Conservation (phyloP, 2,888 invertebrate species). For the Cantharis rufa region DNA sequence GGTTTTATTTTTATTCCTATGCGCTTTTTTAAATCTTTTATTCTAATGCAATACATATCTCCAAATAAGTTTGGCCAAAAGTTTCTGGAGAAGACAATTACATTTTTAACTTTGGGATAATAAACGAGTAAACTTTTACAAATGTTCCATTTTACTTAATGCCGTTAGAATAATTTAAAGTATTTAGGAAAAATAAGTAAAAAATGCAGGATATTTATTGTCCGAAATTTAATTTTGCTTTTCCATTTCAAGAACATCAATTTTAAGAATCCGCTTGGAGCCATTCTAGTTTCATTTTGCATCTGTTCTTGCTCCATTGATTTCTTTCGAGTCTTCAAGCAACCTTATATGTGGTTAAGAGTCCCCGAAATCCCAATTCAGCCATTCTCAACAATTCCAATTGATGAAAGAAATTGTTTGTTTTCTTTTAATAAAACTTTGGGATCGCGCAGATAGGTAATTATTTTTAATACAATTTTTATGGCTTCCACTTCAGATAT, state of each 20-base stretch:
- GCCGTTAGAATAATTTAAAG: neutral
- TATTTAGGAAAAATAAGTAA: neutral
- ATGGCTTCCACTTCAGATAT: neutral
- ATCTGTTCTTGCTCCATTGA: constrained; percentile 24
- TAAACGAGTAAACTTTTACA: neutral
- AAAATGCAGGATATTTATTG: constrained; percentile 7
- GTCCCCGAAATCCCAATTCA: neutral
- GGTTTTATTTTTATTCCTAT: neutral
- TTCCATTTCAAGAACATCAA: constrained; percentile 17
- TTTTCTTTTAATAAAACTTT: neutral
- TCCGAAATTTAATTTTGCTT: constrained; percentile 10
- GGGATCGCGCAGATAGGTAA: neutral
- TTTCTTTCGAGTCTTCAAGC: constrained; percentile 25
- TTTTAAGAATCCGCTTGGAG: constrained; percentile 14
- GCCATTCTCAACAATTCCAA: neutral
- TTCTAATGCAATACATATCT: neutral
- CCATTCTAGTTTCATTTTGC: constrained; percentile 19
- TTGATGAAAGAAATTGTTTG: neutral
- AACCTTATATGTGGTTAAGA: constrained; percentile 26
- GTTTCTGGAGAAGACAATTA: neutral
- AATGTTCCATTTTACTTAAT: neutral
- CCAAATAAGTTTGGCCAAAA: neutral
- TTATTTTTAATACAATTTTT: neutral
- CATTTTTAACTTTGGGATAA: neutral
- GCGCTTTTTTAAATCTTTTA: neutral